These are phyloP conservation scores for Alauda arvensis DNA, from an alignment of 2,797 vertebrate species.

Conservation along the genomic window DNA sequence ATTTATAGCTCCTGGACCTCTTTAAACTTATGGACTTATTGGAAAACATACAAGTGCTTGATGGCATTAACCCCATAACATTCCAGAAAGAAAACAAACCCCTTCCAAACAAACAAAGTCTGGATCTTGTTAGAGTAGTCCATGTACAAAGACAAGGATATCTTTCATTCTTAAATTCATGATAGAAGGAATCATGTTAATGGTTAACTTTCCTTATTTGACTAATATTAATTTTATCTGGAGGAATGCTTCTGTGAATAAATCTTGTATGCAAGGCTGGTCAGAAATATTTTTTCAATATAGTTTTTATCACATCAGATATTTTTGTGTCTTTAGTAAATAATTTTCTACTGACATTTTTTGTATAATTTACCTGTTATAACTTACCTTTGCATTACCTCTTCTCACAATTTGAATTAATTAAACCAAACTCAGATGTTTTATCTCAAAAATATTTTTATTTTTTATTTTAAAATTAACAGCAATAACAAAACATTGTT, in stretches of 20 bases:
- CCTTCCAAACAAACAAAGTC: background rate
- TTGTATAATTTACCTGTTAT: background rate
- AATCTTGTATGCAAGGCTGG: background rate
- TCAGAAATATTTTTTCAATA: background rate
- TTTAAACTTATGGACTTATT: background rate
- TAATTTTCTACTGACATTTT: background rate
- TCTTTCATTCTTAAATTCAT: background rate
- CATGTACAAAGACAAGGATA: background rate
- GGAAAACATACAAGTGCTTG: background rate
- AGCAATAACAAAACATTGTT: background rate
- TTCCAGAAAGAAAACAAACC: background rate
- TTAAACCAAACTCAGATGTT: background rate
- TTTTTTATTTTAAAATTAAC: background rate
- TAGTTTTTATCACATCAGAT: background rate
- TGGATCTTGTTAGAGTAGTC: background rate
- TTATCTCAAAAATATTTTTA: background rate
- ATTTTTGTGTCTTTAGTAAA: background rate
- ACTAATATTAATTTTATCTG: background rate
- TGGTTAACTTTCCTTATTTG: background rate
- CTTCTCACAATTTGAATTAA: background rate
- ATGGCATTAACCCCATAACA: background rate
- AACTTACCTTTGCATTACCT: background rate
- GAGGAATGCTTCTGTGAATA: background rate
- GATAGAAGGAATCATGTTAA: background rate
- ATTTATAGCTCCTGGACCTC: background rate